Percentiles rank a stretch among this genome's conserved stretches.
Evolutionary conservation across 2,888 invertebrate species (phyloP).

Genomic region (Nudaria mundana): DNA sequence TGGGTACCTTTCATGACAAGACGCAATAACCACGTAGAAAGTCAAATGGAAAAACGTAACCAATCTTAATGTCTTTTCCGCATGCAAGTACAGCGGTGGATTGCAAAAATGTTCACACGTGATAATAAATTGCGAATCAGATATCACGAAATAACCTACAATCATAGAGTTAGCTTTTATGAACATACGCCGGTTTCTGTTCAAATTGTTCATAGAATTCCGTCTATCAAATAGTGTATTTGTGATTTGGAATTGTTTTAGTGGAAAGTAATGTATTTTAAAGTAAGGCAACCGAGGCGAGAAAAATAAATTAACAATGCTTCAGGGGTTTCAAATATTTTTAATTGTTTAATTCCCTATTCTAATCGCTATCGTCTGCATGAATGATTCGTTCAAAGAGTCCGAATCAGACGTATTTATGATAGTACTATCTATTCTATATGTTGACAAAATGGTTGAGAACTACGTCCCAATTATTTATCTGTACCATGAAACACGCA

Average conservation of each 20-base stretch:
- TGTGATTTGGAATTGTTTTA: not conserved
- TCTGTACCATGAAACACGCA: no score
- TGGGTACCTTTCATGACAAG: conserved; percentile 71
- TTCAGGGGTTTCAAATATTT: no score
- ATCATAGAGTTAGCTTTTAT: conserved; percentile 15
- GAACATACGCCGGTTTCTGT: conserved; percentile 7
- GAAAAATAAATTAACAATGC: no score
- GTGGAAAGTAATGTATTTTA: not conserved
- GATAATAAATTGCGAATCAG: conserved; percentile 41
- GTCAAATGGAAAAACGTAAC: conserved; percentile 74
- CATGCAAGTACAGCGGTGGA: conserved; percentile 61
- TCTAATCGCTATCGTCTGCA: no score
- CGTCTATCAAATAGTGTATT: no score
- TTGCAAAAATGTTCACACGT: conserved; percentile 60
- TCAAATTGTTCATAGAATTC: not conserved
- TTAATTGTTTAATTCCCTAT: no score
- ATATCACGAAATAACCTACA: conserved; percentile 21
- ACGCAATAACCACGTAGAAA: conserved; percentile 70
- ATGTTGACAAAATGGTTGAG: no score
- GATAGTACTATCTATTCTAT: no score
- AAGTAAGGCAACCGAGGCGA: no score
- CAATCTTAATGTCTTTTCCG: conserved; percentile 68
- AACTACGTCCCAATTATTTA: no score
- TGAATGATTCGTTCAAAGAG: no score
- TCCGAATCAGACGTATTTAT: no score